Percentiles rank a stretch among this genome's conserved stretches.
These are phyloP conservation scores for Apis cerana DNA, from an alignment of 1,140 invertebrate genomes.

Conservation along the genomic window DNA sequence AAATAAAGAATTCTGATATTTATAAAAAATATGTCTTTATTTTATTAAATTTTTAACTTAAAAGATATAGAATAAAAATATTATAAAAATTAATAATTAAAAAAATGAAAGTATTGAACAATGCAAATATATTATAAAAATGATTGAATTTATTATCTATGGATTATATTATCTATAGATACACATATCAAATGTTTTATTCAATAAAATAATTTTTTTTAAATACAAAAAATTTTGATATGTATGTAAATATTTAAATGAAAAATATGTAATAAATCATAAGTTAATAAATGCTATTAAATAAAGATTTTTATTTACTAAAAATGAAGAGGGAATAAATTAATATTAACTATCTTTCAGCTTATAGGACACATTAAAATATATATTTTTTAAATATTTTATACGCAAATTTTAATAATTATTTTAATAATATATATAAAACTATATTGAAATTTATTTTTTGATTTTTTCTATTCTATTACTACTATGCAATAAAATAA, in stretches of 20 bases:
- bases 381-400: not conserved
- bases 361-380: conserved; percentile 26
- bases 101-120: not conserved
- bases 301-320: not conserved
- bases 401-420: not conserved
- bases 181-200: not conserved
- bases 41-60: conserved; percentile 10
- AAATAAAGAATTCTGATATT: conserved; percentile 55
- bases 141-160: too few species aligned
- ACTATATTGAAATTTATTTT: not conserved
- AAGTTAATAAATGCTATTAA: not conserved
- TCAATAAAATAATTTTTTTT: not conserved
- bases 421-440: not conserved
- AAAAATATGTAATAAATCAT: conserved; percentile 15
- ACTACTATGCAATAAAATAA: not conserved
- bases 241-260: conserved; percentile 1
- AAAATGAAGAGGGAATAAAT: conserved; percentile 4
- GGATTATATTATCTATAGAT: not conserved
- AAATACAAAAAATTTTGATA: not conserved
- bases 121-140: too few species aligned
- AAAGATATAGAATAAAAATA: not conserved
- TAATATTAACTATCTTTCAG: conserved; percentile 45
- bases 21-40: conserved; percentile 23
- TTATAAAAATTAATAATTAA: not conserved
- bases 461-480: not conserved